Evolutionary conservation across 2,113 vertebrate genomes (phyloP).

Genomic region (Pseudopipra pipra): DNA sequence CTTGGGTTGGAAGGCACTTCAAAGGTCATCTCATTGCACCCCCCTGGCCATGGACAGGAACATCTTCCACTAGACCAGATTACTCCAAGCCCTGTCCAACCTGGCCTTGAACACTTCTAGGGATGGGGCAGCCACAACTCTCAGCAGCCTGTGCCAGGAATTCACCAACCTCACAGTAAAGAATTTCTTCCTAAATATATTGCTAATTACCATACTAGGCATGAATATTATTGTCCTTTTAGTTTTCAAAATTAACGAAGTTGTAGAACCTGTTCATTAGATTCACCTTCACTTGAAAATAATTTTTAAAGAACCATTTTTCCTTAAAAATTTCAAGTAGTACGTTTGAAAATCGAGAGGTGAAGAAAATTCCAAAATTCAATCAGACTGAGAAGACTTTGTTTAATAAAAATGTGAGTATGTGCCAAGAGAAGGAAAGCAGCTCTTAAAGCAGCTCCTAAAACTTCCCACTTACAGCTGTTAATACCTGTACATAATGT

Average conservation of each 20-base stretch:
- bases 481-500: not conserved
- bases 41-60: not conserved
- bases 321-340: not conserved
- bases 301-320: not conserved
- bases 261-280: not conserved
- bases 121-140: not conserved
- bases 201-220: not conserved
- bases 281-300: constrained; percentile 21
- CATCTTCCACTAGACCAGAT: not conserved
- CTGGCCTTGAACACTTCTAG: not conserved
- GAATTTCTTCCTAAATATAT: not conserved
- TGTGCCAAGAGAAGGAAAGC: not conserved
- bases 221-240: not conserved
- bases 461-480: not conserved
- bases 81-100: not conserved
- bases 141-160: not conserved
- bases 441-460: not conserved
- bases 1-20: not conserved
- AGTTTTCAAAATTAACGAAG: constrained; percentile 9
- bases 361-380: not conserved
- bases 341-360: not conserved
- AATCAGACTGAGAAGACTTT: not conserved
- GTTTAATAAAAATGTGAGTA: not conserved
- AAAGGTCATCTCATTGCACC: not conserved
- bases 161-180: not conserved